phyloP scores from a whole-genome alignment of 2,888 invertebrate genomes.

The Drosophila neonasuta region DNA sequence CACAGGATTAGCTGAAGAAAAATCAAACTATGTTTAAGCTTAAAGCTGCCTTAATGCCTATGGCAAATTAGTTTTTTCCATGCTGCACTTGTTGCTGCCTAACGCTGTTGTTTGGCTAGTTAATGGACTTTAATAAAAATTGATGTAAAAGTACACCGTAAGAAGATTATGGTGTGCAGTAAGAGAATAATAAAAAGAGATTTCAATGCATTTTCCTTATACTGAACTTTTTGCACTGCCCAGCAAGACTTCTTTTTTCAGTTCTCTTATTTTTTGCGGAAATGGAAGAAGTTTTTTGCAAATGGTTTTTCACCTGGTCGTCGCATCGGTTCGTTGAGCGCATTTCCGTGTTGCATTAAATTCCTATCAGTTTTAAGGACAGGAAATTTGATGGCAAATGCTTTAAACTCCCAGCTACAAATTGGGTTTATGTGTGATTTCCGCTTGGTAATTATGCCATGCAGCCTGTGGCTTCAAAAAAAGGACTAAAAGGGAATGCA shows the following conservation, averaged over 20 bases:
- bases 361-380: constrained; percentile 48
- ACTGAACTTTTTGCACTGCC: neutral
- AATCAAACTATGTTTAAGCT: neutral
- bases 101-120: neutral
- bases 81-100: constrained; percentile 41
- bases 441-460: constrained; percentile 45
- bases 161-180: neutral
- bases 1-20: neutral
- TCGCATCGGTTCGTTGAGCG: constrained; percentile 46
- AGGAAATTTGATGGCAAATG: constrained; percentile 69
- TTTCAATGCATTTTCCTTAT: constrained; percentile 14
- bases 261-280: constrained; percentile 41
- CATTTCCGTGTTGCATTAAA: constrained; percentile 72
- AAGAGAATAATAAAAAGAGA: neutral
- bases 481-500: neutral
- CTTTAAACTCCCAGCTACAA: constrained; percentile 53
- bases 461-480: constrained; percentile 19
- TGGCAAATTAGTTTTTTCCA: constrained; percentile 6
- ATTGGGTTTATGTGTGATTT: constrained; percentile 66
- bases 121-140: constrained; percentile 7
- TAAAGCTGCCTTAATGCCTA: neutral
- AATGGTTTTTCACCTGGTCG: constrained; percentile 41
- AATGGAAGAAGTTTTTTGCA: constrained; percentile 53
- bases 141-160: neutral
- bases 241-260: constrained; percentile 2